Conservation (phyloP, 2,888 invertebrate genomes). For the Morinoia aosen region DNA sequence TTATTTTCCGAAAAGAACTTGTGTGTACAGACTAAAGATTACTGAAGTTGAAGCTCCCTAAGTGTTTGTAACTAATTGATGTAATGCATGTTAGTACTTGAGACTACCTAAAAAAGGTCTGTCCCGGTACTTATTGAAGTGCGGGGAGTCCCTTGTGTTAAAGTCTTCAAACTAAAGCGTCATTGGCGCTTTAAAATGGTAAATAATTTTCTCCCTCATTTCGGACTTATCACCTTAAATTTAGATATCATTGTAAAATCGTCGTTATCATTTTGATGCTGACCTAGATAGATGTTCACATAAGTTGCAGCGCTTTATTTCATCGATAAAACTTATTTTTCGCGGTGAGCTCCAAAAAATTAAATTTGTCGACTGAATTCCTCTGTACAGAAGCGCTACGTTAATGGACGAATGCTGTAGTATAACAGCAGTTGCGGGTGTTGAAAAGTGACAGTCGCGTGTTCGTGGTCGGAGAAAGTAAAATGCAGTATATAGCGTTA, state of each 20-base stretch:
- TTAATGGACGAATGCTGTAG: background rate
- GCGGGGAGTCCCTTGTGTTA: background rate
- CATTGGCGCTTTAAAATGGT: background rate
- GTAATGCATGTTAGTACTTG: too few relatives aligned
- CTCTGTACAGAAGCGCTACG: background rate
- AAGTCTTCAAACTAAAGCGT: background rate
- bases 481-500: background rate
- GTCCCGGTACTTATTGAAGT: background rate
- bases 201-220: background rate
- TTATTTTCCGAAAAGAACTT: too few relatives aligned
- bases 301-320: background rate
- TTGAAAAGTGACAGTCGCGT: constrained; percentile 9
- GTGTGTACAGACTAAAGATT: too few relatives aligned
- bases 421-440: background rate
- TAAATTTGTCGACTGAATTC: background rate
- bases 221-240: background rate
- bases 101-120: too few relatives aligned
- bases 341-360: background rate
- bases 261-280: background rate
- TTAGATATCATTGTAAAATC: background rate
- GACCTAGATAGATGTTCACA: background rate
- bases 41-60: too few relatives aligned
- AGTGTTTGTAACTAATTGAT: too few relatives aligned
- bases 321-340: background rate
- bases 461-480: background rate